Evolutionary conservation across 2,888 invertebrate species (phyloP), one percentile per base, ranked within the genome.

Genomic region (Ennomos quercinarius): DNA sequence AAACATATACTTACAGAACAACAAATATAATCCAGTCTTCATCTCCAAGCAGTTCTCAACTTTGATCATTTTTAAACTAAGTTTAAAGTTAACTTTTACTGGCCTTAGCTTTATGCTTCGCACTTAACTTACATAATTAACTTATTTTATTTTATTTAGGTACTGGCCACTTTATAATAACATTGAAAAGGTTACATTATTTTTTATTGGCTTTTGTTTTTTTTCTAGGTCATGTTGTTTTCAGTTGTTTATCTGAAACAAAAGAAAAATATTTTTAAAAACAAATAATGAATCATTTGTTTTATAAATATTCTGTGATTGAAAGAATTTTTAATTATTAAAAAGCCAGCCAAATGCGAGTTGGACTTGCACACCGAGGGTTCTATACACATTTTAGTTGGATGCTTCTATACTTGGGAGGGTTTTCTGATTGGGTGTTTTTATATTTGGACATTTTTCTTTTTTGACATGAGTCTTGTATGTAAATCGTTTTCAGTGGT

Each of bases 81-180:
- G 27, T 48, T 38, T 49, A 37, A 61, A 46, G 2, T 42, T 55
- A 47, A 45, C 43, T 49, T 35, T 39, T 45, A 67, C 65, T 59
- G 65, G 65, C 65, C 57, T 59, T 54, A 63, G 55, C 62, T 41
- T 51, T 59, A 66, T 63, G 74, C 68, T 69, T 62, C 68, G 9
- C n/a, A 49, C n/a, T 70, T 53, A 48, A 58, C 43, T 57, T 61
- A 58, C 49, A 54, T 57, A 44, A 34, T 51, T 59, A 55, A 9
- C 17, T 45, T 50, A 40, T 39, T 43, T 27, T 27, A 27, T 43
- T 39, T 49, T 37, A 11, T 27, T 1, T 53, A 54, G 27, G 44
- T 67, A 67, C 67, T 64, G 67, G 67, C 61, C 58, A 27, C 48
- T 57, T 62, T 53, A 8, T 40, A 40, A 50, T 50, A 51, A 53